Percentiles rank a stretch among this genome's conserved stretches.
These are phyloP conservation scores for Urocitellus parryii DNA, from an alignment of 2,113 vertebrate genomes.

Conservation along the genomic window DNA sequence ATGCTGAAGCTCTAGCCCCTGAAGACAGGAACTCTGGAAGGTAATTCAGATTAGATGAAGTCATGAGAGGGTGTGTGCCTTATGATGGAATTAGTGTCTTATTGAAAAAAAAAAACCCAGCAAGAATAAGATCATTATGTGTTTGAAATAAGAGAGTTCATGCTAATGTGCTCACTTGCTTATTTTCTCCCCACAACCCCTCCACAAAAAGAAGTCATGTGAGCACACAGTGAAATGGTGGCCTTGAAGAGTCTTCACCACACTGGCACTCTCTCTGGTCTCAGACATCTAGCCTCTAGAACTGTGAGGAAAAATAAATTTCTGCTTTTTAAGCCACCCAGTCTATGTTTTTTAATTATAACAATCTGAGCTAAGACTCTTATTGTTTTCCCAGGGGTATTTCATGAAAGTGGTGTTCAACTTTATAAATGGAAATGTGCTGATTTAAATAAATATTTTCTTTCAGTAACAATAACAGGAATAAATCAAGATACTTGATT, in stretches of 20 bases:
- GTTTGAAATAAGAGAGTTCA: too few relatives aligned
- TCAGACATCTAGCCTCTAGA: not conserved
- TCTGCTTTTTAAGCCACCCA: not conserved
- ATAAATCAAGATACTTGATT: not conserved
- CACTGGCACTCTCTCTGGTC: not conserved
- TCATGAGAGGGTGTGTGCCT: too few relatives aligned
- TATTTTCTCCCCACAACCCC: not conserved
- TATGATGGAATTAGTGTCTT: not conserved
- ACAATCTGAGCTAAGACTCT: not conserved
- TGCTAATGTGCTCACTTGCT: not conserved
- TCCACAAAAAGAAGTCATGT: not conserved
- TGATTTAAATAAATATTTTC: not conserved
- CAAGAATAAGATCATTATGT: too few relatives aligned
- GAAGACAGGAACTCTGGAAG: not conserved
- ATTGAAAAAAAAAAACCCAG: not conserved
- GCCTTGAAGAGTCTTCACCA: not conserved
- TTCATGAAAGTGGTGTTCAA: not conserved
- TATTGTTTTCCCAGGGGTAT: not conserved
- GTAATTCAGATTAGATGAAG: not conserved
- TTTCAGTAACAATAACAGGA: not conserved
- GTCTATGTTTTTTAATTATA: not conserved
- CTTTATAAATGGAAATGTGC: slow-evolving; percentile 8
- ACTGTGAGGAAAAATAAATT: not conserved
- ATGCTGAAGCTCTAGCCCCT: not conserved
- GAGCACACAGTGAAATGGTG: not conserved